Evolutionary conservation across 2,888 invertebrate genomes (phyloP).

Genomic region (Ennomos fuscantarius): DNA sequence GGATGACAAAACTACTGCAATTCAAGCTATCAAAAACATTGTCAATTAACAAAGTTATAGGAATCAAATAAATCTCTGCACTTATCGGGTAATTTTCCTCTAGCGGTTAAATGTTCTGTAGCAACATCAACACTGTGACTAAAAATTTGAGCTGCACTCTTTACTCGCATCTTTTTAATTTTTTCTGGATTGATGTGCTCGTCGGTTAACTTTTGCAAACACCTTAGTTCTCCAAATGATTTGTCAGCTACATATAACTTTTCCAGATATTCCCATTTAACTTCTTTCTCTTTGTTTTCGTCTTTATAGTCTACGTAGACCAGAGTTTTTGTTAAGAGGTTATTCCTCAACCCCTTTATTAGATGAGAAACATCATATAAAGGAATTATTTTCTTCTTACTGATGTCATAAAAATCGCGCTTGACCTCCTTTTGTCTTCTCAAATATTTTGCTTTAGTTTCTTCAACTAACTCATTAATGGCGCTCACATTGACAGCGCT

Average conservation of each 20-base stretch:
- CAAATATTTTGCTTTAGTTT: background rate
- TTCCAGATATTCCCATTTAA: background rate
- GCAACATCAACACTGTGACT: constrained; percentile 45
- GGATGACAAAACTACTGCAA: constrained; percentile 19
- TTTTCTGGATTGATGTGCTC: constrained; percentile 38
- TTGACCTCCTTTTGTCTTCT: background rate
- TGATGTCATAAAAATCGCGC: too few relatives aligned
- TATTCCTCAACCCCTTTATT: too few relatives aligned
- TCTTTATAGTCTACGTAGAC: too few relatives aligned
- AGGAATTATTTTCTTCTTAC: too few relatives aligned
- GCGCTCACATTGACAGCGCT: background rate
- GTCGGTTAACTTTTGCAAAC: constrained; percentile 35
- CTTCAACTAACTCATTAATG: background rate
- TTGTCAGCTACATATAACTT: background rate
- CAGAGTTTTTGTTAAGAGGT: too few relatives aligned
- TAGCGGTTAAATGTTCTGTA: constrained; percentile 28
- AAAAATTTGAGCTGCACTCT: constrained; percentile 44
- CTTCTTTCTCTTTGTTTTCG: background rate
- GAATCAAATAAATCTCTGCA: constrained; percentile 28
- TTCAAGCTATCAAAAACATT: constrained; percentile 17
- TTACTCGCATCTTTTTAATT: constrained; percentile 45
- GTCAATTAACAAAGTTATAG: background rate
- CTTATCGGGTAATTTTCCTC: constrained; percentile 24
- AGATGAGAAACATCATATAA: too few relatives aligned
- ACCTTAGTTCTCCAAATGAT: constrained; percentile 28